Evolutionary conservation across 2,113 vertebrate species (phyloP), one percentile per base, ranked within the genome.

Genomic region (Crotalus horridus): DNA sequence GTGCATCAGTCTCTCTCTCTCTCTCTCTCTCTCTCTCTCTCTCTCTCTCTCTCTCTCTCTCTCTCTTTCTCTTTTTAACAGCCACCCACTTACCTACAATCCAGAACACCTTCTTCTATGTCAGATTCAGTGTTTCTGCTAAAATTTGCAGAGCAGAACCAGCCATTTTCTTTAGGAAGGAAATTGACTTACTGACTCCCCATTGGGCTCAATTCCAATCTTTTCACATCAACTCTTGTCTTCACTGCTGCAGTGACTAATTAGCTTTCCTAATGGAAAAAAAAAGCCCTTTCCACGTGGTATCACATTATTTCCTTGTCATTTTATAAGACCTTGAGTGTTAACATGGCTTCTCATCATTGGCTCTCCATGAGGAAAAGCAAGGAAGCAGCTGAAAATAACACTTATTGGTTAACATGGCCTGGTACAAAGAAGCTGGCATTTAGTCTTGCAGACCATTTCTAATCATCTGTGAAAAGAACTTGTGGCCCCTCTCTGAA

Each of bases 381-480:
- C 81, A 88, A 85, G 46, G 43, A 92, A 33, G 48, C 86, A 85
- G 64, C 48, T 51, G 48, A 51, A 94, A 93, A 46, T 89, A 94
- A 58, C 88, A 85, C 58, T 54, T 89, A 55, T 48, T 85, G 55
- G 91, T 87, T 92, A 94, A 29, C 4, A 3, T 0, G 0, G 53
- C 11, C 58, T 64, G 29, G 39, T 85, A 69, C 48, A 74, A 92
- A 20, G 89, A 81, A 91, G 54, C 48, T 2, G 3, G 55, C 91
- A 85, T 17, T 88, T 24, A 69, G 89, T 64, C 89, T 87, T 61
- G 26, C 90, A 51, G 9, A 1, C 54, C 74, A 88, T 43, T 64
- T 89, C 92, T 69, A 86, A 69, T 54, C 11, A n/a, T 17, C 24
- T 23, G 1, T 0, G 92, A 74, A 89, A 2, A 11, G 51, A 93